Percentiles rank a stretch among this genome's conserved stretches.
phyloP scores from a whole-genome alignment of 1,140 invertebrate species.

The Rhynchophorus ferrugineus region DNA sequence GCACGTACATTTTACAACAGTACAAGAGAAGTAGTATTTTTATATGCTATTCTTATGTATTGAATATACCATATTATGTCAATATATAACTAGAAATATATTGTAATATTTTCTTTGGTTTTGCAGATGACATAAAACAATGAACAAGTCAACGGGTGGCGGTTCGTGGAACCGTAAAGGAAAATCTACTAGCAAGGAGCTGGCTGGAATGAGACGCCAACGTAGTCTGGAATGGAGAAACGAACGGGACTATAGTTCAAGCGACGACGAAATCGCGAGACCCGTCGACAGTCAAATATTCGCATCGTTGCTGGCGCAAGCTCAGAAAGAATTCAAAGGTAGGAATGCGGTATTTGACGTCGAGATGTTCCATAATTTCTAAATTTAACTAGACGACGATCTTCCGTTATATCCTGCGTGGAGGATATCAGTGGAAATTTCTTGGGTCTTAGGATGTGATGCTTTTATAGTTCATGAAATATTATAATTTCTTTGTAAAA shows the following conservation, averaged over 20 bases:
- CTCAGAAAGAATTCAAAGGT: slow-evolving; percentile 53
- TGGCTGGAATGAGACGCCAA: slow-evolving; percentile 48
- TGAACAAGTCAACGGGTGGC: slow-evolving; percentile 25
- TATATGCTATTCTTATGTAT: too few relatives aligned
- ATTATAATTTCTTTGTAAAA: too few relatives aligned
- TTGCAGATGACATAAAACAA: slow-evolving; percentile 18
- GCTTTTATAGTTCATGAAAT: too few relatives aligned
- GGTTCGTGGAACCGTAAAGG: slow-evolving; percentile 43
- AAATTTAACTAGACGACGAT: not conserved
- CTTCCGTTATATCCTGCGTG: too few relatives aligned
- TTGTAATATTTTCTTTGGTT: too few relatives aligned
- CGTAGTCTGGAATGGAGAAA: slow-evolving; percentile 55
- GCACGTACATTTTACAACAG: too few relatives aligned
- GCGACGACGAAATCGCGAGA: slow-evolving; percentile 53
- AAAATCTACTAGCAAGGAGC: slow-evolving; percentile 38
- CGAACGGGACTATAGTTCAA: slow-evolving; percentile 55
- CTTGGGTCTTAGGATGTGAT: too few relatives aligned
- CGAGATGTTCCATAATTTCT: not conserved
- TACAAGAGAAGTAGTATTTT: too few relatives aligned
- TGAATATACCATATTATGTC: too few relatives aligned
- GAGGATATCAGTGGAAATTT: slow-evolving; percentile 12
- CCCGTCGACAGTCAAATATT: slow-evolving; percentile 55
- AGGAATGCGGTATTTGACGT: slow-evolving; percentile 22
- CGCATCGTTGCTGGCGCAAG: slow-evolving; percentile 54
- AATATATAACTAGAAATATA: too few relatives aligned